Base-by-base conservation (phyloP, 2,113 vertebrate genomes). In the Erythrolamprus reginae region DNA sequence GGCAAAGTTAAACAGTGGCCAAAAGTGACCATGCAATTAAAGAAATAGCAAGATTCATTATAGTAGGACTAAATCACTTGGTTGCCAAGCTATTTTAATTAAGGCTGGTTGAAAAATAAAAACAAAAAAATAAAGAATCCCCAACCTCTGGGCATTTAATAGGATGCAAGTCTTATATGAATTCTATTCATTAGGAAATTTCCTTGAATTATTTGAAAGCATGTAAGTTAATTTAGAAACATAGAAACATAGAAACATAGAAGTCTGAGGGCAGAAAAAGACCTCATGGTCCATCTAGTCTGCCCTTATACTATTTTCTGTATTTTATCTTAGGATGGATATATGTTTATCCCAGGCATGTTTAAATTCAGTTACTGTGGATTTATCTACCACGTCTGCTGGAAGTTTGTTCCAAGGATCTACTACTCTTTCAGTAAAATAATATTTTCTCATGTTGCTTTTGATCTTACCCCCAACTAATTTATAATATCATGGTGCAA, bases 41-140 rank as follows among this genome's bases (percentile, higher is more conserved):
- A 97, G 94, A 95, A 96, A 96, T 91, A 84, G 95, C 94, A 94
- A 95, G 95, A 96, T 96, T 96, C 96, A 95, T 96, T 96, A 15
- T 15, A 33, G 28, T 33, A 96, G 93, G 87, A 87, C 94, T 97
- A 97, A 97, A 97, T 97, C 97, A 97, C 94, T 95, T 94, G 90
- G 95, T 97, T 97, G 96, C 93, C 93, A 95, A 96, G 94, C 96
- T 95, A 93, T 94, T 95, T 97, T 97, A 97, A 97, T 97, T 96
- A 97, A 95, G 93, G 51, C 33, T 53, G 3, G 42, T 3, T 38
- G 6, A 17, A 24, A 93, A 94, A 91, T 92, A 3, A 82, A 4
- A 33, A 47, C 2, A 0, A 26, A 26, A 58, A 26, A 58, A 8
- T 23, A 24, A 65, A 65, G 28, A 33, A 51, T 70, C 91, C 92